Conservation (phyloP, 2,888 invertebrate genomes). For the Drosophila acutilabella region DNA sequence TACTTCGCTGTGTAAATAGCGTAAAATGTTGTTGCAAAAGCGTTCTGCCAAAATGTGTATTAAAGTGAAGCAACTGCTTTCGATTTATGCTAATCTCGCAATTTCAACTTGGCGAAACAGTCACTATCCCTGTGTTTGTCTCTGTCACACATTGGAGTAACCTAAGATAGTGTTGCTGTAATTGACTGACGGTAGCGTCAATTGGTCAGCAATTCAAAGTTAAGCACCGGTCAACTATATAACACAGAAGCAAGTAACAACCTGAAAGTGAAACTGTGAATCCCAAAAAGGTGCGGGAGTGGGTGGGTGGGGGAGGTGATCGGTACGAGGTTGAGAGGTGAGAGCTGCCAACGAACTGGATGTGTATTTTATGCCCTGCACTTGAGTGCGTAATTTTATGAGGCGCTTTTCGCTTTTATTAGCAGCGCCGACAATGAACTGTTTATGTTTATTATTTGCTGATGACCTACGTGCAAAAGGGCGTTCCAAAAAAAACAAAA, state of each 20-base stretch:
- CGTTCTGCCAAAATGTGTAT: slow-evolving; percentile 36
- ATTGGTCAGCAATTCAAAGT: slow-evolving; percentile 63
- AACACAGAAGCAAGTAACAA: slow-evolving; percentile 16
- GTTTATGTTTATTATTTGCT: slow-evolving; percentile 83
- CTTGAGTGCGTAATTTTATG: slow-evolving; percentile 80
- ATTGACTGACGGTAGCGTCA: slow-evolving; percentile 44
- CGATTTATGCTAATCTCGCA: slow-evolving; percentile 70
- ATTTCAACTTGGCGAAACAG: slow-evolving; percentile 33
- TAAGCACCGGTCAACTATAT: slow-evolving; percentile 56
- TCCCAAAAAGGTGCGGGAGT: neutral
- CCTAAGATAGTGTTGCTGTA: slow-evolving; percentile 16
- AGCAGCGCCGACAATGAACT: slow-evolving; percentile 77
- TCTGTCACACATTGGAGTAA: neutral
- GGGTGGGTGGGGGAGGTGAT: neutral
- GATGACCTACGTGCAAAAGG: slow-evolving; percentile 81
- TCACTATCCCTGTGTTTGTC: neutral
- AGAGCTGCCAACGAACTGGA: slow-evolving; percentile 20
- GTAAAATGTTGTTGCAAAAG: slow-evolving; percentile 67
- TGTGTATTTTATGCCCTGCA: slow-evolving; percentile 76
- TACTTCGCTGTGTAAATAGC: slow-evolving; percentile 78
- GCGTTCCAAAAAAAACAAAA: slow-evolving; percentile 28
- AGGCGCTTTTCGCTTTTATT: slow-evolving; percentile 75
- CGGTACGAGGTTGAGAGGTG: neutral
- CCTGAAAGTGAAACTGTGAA: neutral
- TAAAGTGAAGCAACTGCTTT: slow-evolving; percentile 28